Conservation (phyloP, 1,140 invertebrate genomes). For the Portunus trituberculatus region DNA sequence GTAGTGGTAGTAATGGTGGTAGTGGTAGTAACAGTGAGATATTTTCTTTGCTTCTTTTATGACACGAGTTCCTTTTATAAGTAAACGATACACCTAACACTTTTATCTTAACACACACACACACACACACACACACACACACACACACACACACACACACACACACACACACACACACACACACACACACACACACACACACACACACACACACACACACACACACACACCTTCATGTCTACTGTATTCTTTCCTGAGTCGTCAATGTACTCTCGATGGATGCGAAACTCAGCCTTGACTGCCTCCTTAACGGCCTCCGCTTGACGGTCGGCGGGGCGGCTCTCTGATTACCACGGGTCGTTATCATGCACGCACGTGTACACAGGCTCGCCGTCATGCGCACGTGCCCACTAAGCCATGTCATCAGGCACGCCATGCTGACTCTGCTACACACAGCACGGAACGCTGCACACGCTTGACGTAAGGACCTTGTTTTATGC, state of each 20-base stretch:
- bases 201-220: no score
- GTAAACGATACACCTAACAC: no score
- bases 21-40: not conserved
- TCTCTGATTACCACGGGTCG: not conserved
- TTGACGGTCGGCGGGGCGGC: conserved; percentile 1
- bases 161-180: no score
- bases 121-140: no score
- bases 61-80: no score
- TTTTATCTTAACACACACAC: no score
- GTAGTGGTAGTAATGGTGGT: not conserved
- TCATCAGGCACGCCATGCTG: not conserved
- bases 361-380: conserved; percentile 3
- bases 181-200: no score
- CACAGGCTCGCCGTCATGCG: conserved; percentile 16
- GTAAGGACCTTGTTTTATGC: not conserved
- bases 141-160: no score
- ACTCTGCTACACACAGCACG: not conserved
- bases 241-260: not conserved
- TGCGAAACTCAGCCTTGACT: not conserved
- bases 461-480: not conserved
- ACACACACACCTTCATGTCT: no score
- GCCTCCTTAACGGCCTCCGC: not conserved
- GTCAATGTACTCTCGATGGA: not conserved
- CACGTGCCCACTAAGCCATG: conserved; percentile 17
- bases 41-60: no score